Percentiles rank a stretch among this genome's conserved stretches.
Evolutionary conservation across 2,113 vertebrate genomes (phyloP).

Genomic region (Microcebus griseorufus): DNA sequence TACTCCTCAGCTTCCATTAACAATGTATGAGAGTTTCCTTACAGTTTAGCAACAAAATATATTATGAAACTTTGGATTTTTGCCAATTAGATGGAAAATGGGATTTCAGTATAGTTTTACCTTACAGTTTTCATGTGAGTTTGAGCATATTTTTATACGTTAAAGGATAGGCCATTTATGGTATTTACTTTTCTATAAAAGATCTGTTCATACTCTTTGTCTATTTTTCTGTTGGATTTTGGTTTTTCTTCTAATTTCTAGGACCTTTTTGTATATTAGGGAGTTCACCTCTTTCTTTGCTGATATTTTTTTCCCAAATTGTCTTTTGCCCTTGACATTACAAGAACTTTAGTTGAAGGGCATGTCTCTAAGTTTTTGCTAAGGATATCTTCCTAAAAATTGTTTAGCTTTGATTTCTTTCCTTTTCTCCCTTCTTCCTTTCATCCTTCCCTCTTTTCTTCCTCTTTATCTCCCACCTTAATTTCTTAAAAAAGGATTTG

Average conservation of each 20-base stretch:
- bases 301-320: not conserved
- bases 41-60: not conserved
- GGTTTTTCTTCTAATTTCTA: slow-evolving; percentile 37
- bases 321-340: slow-evolving; percentile 32
- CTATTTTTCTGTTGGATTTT: slow-evolving; percentile 18
- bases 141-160: slow-evolving; percentile 5
- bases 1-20: not conserved
- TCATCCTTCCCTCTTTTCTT: not conserved
- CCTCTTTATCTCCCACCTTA: not conserved
- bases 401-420: slow-evolving; percentile 16
- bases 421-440: not conserved
- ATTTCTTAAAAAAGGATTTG: slow-evolving; percentile 32
- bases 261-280: not conserved
- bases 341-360: slow-evolving; percentile 1
- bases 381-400: not conserved
- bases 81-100: not conserved
- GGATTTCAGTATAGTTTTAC: slow-evolving; percentile 24
- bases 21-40: not conserved
- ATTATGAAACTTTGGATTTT: slow-evolving; percentile 34
- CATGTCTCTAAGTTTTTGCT: not conserved
- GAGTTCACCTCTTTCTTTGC: slow-evolving; percentile 1
- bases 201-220: not conserved
- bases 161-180: not conserved
- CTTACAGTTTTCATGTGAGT: not conserved
- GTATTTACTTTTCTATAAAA: slow-evolving; percentile 34